phyloP scores from a whole-genome alignment of 2,888 invertebrate species.

The Nymphalis polychloros region DNA sequence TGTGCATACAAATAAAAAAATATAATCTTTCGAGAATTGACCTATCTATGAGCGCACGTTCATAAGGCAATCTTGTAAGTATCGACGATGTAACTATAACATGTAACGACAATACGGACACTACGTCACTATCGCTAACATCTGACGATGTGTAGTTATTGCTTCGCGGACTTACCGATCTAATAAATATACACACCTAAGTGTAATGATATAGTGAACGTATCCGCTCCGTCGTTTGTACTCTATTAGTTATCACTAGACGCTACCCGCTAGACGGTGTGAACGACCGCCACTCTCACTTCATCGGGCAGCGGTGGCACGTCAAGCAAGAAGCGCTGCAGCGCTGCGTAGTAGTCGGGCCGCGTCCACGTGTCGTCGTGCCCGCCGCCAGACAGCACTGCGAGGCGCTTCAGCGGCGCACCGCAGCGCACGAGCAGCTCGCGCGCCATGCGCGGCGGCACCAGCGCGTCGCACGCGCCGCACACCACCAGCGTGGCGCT shows the following conservation, averaged over 20 bases:
- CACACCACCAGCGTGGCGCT: constrained; percentile 93
- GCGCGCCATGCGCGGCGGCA: constrained; percentile 95
- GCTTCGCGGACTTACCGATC: no score
- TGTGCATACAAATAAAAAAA: constrained; percentile 13
- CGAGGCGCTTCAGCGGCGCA: constrained; percentile 88
- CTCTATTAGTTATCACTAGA: not conserved
- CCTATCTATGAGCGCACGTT: constrained; percentile 4
- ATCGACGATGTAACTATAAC: constrained; percentile 17
- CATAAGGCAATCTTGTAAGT: not conserved
- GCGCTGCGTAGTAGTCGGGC: constrained; percentile 86
- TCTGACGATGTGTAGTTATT: no score
- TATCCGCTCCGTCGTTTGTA: no score
- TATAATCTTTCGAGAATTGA: constrained; percentile 13
- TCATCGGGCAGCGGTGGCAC: constrained; percentile 57
- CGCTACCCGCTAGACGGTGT: not conserved
- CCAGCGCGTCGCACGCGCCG: constrained; percentile 91
- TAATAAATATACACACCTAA: no score
- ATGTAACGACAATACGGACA: no score
- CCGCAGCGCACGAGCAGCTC: constrained; percentile 88
- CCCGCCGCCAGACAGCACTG: constrained; percentile 90
- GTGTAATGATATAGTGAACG: no score
- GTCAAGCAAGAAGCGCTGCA: constrained; percentile 77
- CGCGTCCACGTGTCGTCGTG: constrained; percentile 98
- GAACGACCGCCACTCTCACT: not conserved
- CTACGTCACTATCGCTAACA: no score